These are phyloP conservation scores for Pedetes capensis DNA, from an alignment of 2,113 vertebrate genomes.

Conservation along the genomic window DNA sequence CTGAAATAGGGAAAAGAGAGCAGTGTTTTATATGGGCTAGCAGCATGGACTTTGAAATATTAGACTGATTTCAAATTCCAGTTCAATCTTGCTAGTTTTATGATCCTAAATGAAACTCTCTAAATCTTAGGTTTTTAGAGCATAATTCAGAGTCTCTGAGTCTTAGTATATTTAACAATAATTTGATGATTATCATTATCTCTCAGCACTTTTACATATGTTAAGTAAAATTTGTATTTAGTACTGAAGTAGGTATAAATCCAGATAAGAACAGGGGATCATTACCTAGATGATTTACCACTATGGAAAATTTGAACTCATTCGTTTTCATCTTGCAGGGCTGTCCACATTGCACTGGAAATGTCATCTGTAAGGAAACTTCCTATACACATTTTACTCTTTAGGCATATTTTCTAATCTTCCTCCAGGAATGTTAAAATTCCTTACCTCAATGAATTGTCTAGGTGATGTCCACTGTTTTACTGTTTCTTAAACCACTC, in stretches of 20 bases:
- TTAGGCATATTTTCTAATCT: too few species aligned
- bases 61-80: not conserved
- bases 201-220: not conserved
- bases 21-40: not conserved
- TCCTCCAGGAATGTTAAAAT: too few species aligned
- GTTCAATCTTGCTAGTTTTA: not conserved
- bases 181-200: not conserved
- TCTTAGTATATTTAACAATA: not conserved
- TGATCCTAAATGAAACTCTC: not conserved
- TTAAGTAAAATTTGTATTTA: not conserved
- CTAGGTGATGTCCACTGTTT: too few species aligned
- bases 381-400: too few species aligned
- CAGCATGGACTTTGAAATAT: too few species aligned
- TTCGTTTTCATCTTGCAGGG: not conserved
- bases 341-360: not conserved
- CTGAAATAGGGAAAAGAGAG: not conserved
- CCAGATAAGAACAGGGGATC: not conserved
- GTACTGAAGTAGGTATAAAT: not conserved
- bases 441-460: too few species aligned
- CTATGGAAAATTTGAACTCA: not conserved
- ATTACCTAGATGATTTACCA: not conserved
- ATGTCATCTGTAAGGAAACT: not conserved
- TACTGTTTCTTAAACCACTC: not conserved
- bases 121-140: not conserved
- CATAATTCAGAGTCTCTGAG: not conserved